Evolutionary conservation across 2,113 vertebrate species (phyloP).

Genomic region (Chionodraco myersi): DNA sequence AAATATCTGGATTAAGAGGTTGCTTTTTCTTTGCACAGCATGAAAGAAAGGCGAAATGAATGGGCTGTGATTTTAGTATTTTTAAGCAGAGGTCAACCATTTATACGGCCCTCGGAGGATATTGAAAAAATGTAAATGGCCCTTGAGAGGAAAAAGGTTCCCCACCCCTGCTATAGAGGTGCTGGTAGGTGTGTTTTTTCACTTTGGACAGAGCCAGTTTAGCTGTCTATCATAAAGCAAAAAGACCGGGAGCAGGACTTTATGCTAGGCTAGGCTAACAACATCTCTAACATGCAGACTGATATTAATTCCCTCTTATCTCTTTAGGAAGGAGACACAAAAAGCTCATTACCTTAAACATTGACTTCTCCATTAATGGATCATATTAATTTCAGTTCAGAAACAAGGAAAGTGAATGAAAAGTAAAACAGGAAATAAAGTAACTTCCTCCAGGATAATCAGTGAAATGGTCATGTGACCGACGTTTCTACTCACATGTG

Average conservation of each 20-base stretch:
- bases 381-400: not conserved
- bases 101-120: no score
- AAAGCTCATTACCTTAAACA: not conserved
- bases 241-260: not conserved
- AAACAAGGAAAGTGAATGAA: not conserved
- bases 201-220: not conserved
- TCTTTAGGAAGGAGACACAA: not conserved
- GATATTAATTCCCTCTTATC: not conserved
- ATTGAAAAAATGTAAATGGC: no score
- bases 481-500: conserved; percentile 89
- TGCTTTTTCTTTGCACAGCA: no score
- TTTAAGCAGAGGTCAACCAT: no score
- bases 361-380: not conserved
- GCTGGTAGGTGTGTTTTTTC: not conserved
- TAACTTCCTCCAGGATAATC: not conserved
- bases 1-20: no score
- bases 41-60: no score
- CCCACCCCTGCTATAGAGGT: not conserved
- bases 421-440: not conserved
- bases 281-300: not conserved
- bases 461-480: not conserved
- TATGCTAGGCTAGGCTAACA: not conserved
- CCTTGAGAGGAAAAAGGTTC: no score
- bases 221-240: not conserved
- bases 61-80: no score